phyloP scores from a whole-genome alignment of 2,888 invertebrate species.

The Zaprionus obscuricornis region DNA sequence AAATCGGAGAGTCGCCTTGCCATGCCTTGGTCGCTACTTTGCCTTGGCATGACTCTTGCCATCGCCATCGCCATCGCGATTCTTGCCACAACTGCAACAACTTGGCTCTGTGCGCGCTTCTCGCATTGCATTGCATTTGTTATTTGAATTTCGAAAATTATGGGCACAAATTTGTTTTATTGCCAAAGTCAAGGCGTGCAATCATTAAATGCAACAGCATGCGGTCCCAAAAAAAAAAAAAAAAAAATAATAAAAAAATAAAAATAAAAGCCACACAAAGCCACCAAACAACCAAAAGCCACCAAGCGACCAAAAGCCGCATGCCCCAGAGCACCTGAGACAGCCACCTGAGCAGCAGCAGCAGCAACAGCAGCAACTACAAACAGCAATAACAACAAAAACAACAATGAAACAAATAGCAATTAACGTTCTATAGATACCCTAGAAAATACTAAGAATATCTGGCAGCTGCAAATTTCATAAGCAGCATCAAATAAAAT shows the following conservation, averaged over 20 bases:
- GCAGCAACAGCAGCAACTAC: constrained; percentile 9
- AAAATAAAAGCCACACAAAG: too few species aligned
- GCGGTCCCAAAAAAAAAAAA: constrained; percentile 58
- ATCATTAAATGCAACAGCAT: constrained; percentile 80
- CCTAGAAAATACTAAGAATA: too few species aligned
- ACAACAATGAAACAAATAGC: neutral
- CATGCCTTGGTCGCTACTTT: too few species aligned
- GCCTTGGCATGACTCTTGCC: constrained; percentile 31
- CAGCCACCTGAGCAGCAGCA: constrained; percentile 31
- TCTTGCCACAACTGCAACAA: constrained; percentile 5
- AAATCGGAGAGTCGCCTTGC: constrained; percentile 47
- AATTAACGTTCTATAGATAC: constrained; percentile 4
- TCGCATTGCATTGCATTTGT: constrained; percentile 57
- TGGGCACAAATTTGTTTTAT: constrained; percentile 79
- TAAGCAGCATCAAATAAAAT: too few species aligned
- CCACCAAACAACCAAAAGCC: neutral
- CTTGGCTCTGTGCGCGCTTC: constrained; percentile 9
- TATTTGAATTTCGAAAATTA: constrained; percentile 78
- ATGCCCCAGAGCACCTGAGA: constrained; percentile 57
- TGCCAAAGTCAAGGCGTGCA: constrained; percentile 80
- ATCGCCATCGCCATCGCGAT: constrained; percentile 1
- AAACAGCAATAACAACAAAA: neutral
- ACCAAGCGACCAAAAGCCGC: constrained; percentile 32
- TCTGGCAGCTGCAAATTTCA: too few species aligned
- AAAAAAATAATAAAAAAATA: too few species aligned